Evolutionary conservation across 1,140 invertebrate species (phyloP), one percentile per base, ranked within the genome.

Genomic region (Zaprionus davidi): DNA sequence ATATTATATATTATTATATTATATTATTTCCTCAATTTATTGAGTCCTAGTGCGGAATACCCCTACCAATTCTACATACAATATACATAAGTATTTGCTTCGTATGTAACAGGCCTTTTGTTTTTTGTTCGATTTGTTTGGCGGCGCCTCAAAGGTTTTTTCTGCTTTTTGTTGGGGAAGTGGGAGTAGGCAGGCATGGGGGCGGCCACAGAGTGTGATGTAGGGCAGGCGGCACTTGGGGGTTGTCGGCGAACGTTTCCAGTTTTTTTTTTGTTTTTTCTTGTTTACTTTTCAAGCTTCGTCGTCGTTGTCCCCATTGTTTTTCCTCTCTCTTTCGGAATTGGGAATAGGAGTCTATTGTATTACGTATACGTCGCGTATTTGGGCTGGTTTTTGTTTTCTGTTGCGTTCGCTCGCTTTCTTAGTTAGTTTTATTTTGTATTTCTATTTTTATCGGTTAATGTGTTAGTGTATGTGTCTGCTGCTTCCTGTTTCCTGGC

Each of bases 381-480:
- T 65, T 53, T 31, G 51, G 6, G 68, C 34, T 55, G n/a, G 3
- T 31, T 44, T 72, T 79, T 41, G 66, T 79, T 49, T 76, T 82
- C 57, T 59, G 63, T 69, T 76, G 59, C 51, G n/a, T 69, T 66
- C 24, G 22, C 26, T 44, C 58, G 63, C 34, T 76, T 31, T 75
- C 46, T 82, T 38, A 59, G 31, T 44, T 62, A 44, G 15, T 44
- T 53, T 78, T 70, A 49, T 68, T 78, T 51, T 5, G 3, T 75
- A 69, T 71, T 82, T 85, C 57, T 71, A 76, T 71, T 81, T 83
- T 82, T 82, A 87, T 87, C 82, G 79, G 71, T 59, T 82, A 79
- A 71, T 77, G 68, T 79, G 81, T 80, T 83, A 83, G 76, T 69
- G 70, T 46, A n/a, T 44, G 41, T n/a, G 38, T n/a, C 55, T 57